These are phyloP conservation scores for Esperia sulphurella DNA, from an alignment of 2,888 invertebrate genomes.

Conservation along the genomic window DNA sequence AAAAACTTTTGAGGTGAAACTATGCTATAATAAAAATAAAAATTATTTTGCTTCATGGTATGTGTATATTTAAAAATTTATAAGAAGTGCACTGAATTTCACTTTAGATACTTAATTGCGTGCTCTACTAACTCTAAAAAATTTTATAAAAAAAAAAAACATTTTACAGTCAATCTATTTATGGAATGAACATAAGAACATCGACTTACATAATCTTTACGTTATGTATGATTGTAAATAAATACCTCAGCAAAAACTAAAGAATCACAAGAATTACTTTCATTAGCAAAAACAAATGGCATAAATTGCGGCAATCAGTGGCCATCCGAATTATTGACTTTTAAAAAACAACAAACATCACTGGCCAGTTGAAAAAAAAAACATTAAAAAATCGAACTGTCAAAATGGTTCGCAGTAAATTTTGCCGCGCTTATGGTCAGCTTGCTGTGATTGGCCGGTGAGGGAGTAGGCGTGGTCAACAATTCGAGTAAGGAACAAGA, in stretches of 20 bases:
- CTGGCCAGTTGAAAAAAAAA: slow-evolving; percentile 42
- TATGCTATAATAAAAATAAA: too few relatives aligned
- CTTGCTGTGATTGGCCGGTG: slow-evolving; percentile 47
- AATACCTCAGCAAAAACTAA: slow-evolving; percentile 10
- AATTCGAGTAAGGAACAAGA: slow-evolving; percentile 53
- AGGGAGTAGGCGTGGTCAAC: slow-evolving; percentile 55
- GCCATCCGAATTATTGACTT: slow-evolving; percentile 44
- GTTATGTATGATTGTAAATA: neutral
- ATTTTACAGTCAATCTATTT: too few relatives aligned
- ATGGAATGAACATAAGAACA: neutral
- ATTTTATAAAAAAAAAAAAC: too few relatives aligned
- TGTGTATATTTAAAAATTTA: too few relatives aligned
- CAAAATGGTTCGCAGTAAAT: slow-evolving; percentile 74
- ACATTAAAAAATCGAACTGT: slow-evolving; percentile 70
- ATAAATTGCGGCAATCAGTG: slow-evolving; percentile 64
- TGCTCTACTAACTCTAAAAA: too few relatives aligned
- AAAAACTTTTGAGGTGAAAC: too few relatives aligned
- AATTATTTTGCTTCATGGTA: too few relatives aligned
- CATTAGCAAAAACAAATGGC: slow-evolving; percentile 64
- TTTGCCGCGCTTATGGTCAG: slow-evolving; percentile 49
- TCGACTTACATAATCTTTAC: neutral
- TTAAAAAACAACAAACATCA: slow-evolving; percentile 44
- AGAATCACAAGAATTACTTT: slow-evolving; percentile 37
- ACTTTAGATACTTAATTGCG: too few relatives aligned
- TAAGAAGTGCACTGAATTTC: too few relatives aligned